Evolutionary conservation across 2,113 vertebrate genomes (phyloP).

Genomic region (Eublepharis macularius): DNA sequence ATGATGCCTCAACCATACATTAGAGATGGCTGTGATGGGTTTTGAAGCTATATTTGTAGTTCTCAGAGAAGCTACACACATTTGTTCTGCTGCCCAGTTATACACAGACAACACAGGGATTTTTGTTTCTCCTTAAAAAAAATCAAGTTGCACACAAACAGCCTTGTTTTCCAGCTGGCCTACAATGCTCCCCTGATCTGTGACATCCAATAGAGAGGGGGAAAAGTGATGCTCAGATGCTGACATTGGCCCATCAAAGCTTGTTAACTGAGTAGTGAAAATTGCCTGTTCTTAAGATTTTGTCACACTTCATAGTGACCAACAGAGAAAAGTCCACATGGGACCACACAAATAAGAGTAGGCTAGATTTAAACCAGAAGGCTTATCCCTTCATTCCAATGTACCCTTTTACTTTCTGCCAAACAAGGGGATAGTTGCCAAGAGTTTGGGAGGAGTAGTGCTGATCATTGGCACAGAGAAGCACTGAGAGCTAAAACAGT

Average conservation of each 20-base stretch:
- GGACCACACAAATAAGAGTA: not conserved
- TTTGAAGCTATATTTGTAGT: slow-evolving; percentile 26
- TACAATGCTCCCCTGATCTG: slow-evolving; percentile 51
- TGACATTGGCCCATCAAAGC: not conserved
- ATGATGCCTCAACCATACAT: not conserved
- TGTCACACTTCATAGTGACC: not conserved
- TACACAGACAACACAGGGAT: slow-evolving; percentile 67
- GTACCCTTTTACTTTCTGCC: not conserved
- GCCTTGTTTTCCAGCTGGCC: slow-evolving; percentile 66
- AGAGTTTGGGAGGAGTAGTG: too few relatives aligned
- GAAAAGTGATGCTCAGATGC: slow-evolving; percentile 22
- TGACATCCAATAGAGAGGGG: slow-evolving; percentile 20
- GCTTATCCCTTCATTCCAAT: not conserved
- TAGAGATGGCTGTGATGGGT: not conserved
- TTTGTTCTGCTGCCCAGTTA: slow-evolving; percentile 56
- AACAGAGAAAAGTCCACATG: not conserved
- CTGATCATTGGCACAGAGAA: too few relatives aligned
- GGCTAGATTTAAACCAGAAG: not conserved
- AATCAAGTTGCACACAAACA: slow-evolving; percentile 47
- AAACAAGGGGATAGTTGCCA: not conserved
- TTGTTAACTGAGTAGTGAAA: slow-evolving; percentile 3
- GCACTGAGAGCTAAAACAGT: not conserved
- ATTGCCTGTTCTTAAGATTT: too few relatives aligned
- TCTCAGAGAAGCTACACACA: slow-evolving; percentile 36
- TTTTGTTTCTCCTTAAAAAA: slow-evolving; percentile 57